These are phyloP conservation scores for Cynodonichthys magdalenae DNA, from an alignment of 2,797 vertebrate genomes.

Conservation along the genomic window DNA sequence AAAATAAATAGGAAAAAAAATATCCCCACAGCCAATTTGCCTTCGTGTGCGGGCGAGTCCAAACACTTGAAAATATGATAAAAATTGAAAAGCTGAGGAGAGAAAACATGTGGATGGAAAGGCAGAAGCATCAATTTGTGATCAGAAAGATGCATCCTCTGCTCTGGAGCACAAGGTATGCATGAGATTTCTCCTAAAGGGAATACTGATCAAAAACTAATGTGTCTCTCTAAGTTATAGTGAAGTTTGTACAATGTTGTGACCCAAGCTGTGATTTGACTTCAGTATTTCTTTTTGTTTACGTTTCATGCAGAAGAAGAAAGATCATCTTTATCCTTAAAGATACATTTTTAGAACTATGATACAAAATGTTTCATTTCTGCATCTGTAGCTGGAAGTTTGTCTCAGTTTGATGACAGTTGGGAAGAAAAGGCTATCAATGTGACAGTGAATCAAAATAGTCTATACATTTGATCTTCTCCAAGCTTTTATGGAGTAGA, in stretches of 20 bases:
- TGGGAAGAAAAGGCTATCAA: no score
- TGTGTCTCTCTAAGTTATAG: constrained; percentile 49
- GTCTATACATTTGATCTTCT: background rate
- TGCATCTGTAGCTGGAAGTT: constrained; percentile 42
- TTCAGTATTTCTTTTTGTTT: constrained; percentile 42
- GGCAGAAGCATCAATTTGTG: constrained; percentile 30
- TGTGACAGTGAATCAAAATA: constrained; percentile 7
- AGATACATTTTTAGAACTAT: constrained; percentile 1
- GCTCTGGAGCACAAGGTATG: constrained; percentile 20
- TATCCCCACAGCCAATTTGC: background rate
- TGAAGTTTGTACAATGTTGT: constrained; percentile 54
- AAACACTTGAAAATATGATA: constrained; percentile 24
- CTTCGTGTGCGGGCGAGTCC: background rate
- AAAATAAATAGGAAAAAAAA: constrained; percentile 10
- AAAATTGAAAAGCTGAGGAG: constrained; percentile 28
- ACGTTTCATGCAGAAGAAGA: constrained; percentile 24
- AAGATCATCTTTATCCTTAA: constrained; percentile 13
- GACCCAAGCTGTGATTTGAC: constrained; percentile 33
- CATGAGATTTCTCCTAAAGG: constrained; percentile 34
- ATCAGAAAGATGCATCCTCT: constrained; percentile 31
- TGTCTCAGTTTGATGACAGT: constrained; percentile 17
- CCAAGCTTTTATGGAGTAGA: constrained; percentile 14
- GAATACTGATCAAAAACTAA: constrained; percentile 49
- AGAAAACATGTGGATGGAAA: constrained; percentile 17
- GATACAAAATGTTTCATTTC: constrained; percentile 15